These are phyloP conservation scores for Philopotamus ludificatus DNA, from an alignment of 1,140 invertebrate genomes.

Conservation along the genomic window DNA sequence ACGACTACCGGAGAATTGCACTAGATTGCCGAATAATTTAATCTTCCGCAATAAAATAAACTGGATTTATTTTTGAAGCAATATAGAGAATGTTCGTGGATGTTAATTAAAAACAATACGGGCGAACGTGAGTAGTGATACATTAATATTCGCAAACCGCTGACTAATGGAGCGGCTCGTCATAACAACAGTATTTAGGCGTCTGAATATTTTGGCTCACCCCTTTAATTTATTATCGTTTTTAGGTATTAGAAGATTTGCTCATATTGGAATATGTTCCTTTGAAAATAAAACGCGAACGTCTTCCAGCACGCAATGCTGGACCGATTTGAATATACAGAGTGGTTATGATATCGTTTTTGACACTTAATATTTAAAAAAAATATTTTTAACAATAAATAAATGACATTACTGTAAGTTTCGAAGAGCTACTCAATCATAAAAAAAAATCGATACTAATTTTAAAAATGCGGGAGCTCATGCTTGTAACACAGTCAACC, in stretches of 20 bases:
- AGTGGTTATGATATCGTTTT: not conserved
- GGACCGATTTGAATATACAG: not conserved
- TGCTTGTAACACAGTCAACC: too few relatives aligned
- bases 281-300: not conserved
- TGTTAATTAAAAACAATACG: not conserved
- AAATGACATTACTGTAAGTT: not conserved
- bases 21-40: not conserved
- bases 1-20: not conserved
- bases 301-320: not conserved
- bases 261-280: not conserved
- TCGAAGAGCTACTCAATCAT: too few relatives aligned
- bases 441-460: too few relatives aligned
- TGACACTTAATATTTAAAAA: not conserved
- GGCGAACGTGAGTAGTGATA: not conserved
- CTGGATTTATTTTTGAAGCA: not conserved
- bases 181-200: constrained; percentile 26
- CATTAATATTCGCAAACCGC: not conserved
- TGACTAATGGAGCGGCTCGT: constrained; percentile 14
- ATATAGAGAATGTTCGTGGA: not conserved
- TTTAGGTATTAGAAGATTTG: not conserved
- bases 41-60: not conserved
- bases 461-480: too few relatives aligned
- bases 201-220: constrained; percentile 17
- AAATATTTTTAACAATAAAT: not conserved
- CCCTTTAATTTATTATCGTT: not conserved